phyloP scores from a whole-genome alignment of 2,888 invertebrate genomes.

The Osedax frankpressi region DNA sequence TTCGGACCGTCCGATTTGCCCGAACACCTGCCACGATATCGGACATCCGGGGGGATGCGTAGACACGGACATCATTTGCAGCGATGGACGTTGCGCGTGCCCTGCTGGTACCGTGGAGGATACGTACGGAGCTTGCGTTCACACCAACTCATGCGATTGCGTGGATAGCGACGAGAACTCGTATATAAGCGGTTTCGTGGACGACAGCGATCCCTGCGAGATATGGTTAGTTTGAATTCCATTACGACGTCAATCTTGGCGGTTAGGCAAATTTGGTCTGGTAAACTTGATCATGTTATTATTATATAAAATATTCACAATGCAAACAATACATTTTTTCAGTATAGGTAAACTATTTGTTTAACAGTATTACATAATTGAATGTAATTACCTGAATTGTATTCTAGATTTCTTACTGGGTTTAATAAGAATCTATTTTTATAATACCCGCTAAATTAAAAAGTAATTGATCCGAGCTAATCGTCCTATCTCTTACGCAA shows the following conservation, averaged over 20 bases:
- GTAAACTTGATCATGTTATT: not conserved
- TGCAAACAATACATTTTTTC: too few species aligned
- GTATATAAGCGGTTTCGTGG: conserved; percentile 7
- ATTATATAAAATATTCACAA: too few species aligned
- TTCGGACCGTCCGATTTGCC: not conserved
- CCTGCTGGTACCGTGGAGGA: not conserved
- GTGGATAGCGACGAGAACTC: conserved; percentile 1
- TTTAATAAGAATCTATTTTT: too few species aligned
- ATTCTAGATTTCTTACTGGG: too few species aligned
- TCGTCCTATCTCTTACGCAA: too few species aligned
- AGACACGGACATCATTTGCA: not conserved
- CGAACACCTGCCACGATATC: conserved; percentile 5
- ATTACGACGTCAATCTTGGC: not conserved
- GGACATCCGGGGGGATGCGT: conserved; percentile 5
- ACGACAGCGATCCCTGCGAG: not conserved
- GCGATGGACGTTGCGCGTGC: conserved; percentile 3
- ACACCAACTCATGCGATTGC: not conserved
- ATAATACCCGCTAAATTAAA: too few species aligned
- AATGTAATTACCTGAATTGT: too few species aligned
- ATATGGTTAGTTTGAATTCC: conserved; percentile 5
- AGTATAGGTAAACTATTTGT: too few species aligned
- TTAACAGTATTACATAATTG: too few species aligned
- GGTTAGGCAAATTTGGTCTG: not conserved
- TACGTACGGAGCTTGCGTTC: not conserved
- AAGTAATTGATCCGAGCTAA: too few species aligned